These are phyloP conservation scores for Stratiomys singularior DNA, from an alignment of 2,888 invertebrate genomes.

Conservation along the genomic window DNA sequence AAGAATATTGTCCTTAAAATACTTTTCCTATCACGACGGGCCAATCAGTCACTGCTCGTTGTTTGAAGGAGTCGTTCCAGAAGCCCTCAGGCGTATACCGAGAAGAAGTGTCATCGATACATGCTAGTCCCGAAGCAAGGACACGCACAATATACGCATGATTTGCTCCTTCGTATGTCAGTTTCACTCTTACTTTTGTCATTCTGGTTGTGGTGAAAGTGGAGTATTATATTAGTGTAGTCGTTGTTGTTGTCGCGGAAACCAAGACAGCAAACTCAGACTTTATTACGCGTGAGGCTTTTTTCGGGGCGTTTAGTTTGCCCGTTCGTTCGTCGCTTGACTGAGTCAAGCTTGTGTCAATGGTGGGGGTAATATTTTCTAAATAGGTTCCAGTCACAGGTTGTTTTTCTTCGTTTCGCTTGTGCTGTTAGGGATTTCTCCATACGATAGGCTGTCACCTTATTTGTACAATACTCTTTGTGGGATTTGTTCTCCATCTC, in stretches of 20 bases:
- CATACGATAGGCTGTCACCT: conserved; percentile 42
- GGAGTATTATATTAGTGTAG: neutral
- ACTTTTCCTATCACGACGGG: neutral
- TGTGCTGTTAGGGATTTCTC: conserved; percentile 2
- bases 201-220: neutral
- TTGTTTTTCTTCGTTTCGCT: conserved; percentile 34
- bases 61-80: conserved; percentile 1
- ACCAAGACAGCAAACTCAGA: conserved; percentile 8
- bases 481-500: neutral
- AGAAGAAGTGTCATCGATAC: neutral
- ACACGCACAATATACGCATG: conserved; percentile 38
- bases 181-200: neutral
- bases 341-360: neutral
- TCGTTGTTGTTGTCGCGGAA: neutral
- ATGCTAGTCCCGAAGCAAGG: neutral
- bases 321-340: neutral
- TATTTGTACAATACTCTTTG: conserved; percentile 31
- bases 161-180: conserved; percentile 1
- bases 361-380: conserved; percentile 32
- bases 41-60: conserved; percentile 37
- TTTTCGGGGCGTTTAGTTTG: conserved; percentile 21
- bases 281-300: neutral
- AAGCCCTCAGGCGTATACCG: conserved; percentile 15
- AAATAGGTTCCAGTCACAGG: conserved; percentile 35
- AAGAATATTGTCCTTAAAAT: conserved; percentile 26